Conservation (phyloP, 2,888 invertebrate species). For the Acleris cristana region DNA sequence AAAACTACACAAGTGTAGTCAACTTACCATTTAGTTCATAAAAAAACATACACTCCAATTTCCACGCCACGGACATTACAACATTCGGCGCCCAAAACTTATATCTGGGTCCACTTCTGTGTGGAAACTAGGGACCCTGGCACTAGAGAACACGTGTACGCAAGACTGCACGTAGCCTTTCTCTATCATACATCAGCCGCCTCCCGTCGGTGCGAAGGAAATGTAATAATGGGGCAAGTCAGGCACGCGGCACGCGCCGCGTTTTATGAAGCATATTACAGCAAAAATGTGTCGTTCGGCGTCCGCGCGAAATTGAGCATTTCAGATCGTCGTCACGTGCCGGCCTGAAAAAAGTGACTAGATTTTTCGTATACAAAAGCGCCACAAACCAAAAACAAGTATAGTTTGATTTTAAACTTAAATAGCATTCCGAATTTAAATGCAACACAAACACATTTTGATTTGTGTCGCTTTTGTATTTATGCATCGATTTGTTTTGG, state of each 20-base stretch:
- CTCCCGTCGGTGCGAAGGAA: slow-evolving; percentile 42
- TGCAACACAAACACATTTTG: no score
- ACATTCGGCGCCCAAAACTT: no score
- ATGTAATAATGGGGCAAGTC: slow-evolving; percentile 49
- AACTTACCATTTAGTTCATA: not conserved
- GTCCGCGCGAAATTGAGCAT: slow-evolving; percentile 30
- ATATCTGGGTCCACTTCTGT: no score
- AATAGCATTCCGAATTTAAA: no score
- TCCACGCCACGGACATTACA: slow-evolving; percentile 16
- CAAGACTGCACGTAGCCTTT: slow-evolving; percentile 21
- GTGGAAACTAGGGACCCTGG: no score
- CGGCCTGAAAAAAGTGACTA: not conserved
- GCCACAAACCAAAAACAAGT: no score
- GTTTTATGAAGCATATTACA: slow-evolving; percentile 49
- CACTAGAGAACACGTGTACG: slow-evolving; percentile 19
- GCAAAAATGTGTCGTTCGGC: slow-evolving; percentile 36
- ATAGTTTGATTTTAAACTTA: no score
- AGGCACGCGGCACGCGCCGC: slow-evolving; percentile 44
- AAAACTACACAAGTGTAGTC: not conserved
- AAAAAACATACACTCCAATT: slow-evolving; percentile 21
- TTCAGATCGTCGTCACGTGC: slow-evolving; percentile 10
- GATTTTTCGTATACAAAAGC: no score
- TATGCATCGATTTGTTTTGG: no score
- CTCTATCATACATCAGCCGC: slow-evolving; percentile 13
- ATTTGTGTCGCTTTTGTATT: no score